Evolutionary conservation across 2,888 invertebrate genomes (phyloP), one percentile per base, ranked within the genome.

Genomic region (Drosophila subquinaria): DNA sequence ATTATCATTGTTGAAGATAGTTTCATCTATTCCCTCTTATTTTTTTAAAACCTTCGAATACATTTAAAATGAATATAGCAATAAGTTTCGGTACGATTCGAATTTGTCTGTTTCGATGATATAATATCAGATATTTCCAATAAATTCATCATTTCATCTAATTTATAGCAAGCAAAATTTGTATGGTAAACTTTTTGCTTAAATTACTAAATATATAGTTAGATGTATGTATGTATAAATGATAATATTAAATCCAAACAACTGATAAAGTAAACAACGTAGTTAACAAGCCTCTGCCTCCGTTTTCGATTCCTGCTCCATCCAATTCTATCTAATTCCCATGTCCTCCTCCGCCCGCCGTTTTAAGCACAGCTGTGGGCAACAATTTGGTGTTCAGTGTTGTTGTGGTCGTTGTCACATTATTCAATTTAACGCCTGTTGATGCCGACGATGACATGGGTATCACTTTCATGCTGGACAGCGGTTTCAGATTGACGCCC

Each of bases 381-480:
- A 78, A 38, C 40, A 88, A 56, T 43, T 89, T 90, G 23, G 67
- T 78, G 23, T 64, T 76, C 15, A 89, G 56, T 30, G 79, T 63
- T 59, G 36, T 13, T 36, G 36, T 36, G 30, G 61, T 59, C 43
- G 67, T 48, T 8, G 84, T 35, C 9, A 72, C 70, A 15, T 69
- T 69, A 47, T 59, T 56, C 35, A 81, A 15, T 11, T 56, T 56
- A 20, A 56, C 45, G 5, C 56, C 56, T 13, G 47, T 27, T 2
- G 45, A 23, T 15, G 57, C 11, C 11, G 69, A 20, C 2, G 75
- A 60, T 4, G 74, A 63, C 82, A 86, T 81, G 13, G 83, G 84
- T 83, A 95, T 95, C 62, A 95, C 95, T 91, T 95, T 95, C 63
- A 95, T 93, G 10, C 94, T 94, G 91, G 95, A 95, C 69, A 95